These are phyloP conservation scores for Pampus argenteus DNA, from an alignment of 2,797 vertebrate species.

Conservation along the genomic window DNA sequence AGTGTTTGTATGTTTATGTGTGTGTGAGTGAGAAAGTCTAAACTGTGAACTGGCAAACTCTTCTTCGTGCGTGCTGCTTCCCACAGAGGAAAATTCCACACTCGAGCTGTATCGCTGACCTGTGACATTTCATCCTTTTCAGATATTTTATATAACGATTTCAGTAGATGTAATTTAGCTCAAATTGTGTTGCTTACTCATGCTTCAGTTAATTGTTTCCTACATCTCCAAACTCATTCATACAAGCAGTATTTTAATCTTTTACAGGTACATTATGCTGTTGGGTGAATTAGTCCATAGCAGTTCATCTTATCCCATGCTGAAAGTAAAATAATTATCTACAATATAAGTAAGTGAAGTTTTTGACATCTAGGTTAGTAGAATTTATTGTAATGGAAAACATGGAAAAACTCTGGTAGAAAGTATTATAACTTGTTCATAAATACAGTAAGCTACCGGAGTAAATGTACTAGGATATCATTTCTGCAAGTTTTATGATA, in stretches of 20 bases:
- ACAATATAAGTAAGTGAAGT: neutral
- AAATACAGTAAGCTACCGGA: neutral
- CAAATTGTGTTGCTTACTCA: neutral
- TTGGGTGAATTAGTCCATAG: neutral
- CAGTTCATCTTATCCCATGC: neutral
- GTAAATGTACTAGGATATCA: neutral
- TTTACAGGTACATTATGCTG: neutral
- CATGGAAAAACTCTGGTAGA: too few relatives aligned
- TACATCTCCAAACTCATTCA: neutral
- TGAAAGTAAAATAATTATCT: neutral
- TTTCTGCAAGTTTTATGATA: neutral
- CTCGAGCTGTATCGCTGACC: slow-evolving; percentile 31
- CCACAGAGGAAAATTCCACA: slow-evolving; percentile 22
- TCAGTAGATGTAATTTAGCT: slow-evolving; percentile 15
- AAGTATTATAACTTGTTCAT: neutral
- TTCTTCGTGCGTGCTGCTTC: slow-evolving; percentile 19
- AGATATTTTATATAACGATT: slow-evolving; percentile 6
- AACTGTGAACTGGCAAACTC: slow-evolving; percentile 30
- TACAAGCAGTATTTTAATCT: neutral
- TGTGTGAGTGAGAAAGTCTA: slow-evolving; percentile 37
- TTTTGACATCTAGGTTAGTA: too few relatives aligned
- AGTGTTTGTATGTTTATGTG: slow-evolving; percentile 30
- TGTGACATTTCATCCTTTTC: slow-evolving; percentile 33
- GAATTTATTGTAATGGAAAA: too few relatives aligned
- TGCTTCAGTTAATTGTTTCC: slow-evolving; percentile 1